A percentile compares a stretch with the other conserved stretches of the same genome.
phyloP scores from a whole-genome alignment of 1,140 invertebrate species.

The Monomorium pharaonis region DNA sequence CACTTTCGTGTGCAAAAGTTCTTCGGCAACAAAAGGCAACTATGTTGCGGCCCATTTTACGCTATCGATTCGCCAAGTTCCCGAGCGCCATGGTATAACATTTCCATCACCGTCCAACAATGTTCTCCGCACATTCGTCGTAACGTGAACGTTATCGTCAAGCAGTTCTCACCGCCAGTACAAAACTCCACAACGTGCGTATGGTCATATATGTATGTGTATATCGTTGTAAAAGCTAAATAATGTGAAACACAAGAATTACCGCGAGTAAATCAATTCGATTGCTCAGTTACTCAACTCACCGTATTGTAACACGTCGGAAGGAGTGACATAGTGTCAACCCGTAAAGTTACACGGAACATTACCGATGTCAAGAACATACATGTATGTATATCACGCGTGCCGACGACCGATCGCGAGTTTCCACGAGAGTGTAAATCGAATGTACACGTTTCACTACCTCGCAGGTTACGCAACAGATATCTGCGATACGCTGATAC shows the following conservation, averaged over 20 bases:
- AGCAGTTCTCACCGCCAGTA: not conserved
- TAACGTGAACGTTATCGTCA: conserved; percentile 50
- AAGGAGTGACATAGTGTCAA: conserved; percentile 1
- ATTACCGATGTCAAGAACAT: conserved; percentile 38
- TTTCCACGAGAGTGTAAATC: not conserved
- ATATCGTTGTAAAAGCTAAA: conserved; percentile 19
- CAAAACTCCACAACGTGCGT: conserved; percentile 8
- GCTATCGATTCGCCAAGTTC: conserved; percentile 45
- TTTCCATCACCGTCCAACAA: conserved; percentile 54
- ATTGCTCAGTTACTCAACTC: not conserved
- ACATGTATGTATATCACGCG: not conserved
- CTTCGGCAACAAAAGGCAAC: conserved; percentile 36
- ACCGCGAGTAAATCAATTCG: not conserved
- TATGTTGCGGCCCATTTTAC: conserved; percentile 30
- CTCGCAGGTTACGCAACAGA: not conserved
- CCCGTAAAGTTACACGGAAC: conserved; percentile 11
- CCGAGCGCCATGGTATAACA: conserved; percentile 15
- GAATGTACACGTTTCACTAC: not conserved
- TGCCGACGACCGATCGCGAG: not conserved
- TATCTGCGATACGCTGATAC: not conserved
- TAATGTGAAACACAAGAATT: conserved; percentile 6
- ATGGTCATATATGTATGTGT: not conserved
- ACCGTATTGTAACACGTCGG: not conserved
- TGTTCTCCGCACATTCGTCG: conserved; percentile 33
- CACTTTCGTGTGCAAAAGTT: conserved; percentile 43